Base-by-base conservation (phyloP, 2,888 invertebrate genomes). In the Neria commutata region DNA sequence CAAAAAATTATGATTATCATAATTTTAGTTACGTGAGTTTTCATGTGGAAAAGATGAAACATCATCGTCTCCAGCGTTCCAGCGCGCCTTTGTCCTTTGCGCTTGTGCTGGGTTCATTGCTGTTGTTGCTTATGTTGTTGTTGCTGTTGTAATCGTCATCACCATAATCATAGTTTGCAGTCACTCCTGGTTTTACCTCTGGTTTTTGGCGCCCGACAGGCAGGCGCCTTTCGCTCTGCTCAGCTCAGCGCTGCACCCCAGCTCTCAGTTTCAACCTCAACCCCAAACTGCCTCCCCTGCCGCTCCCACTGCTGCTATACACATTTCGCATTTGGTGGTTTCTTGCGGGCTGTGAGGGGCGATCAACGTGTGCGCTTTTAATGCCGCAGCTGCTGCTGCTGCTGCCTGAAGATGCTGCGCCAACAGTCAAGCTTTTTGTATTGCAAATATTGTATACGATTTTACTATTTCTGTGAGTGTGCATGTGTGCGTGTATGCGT, bases 181-280 rank as follows among this genome's bases (percentile, higher is more conserved):
- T 72, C 71, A 75, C 76, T 77, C 77, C 77, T 78, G 77, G 75
- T 76, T 78, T 77, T 77, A 77, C 77, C 77, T 77, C 77, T 76
- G 78, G 56, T 72, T 76, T 74, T 77, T 76, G 77, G 77, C 77
- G 77, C 74, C 78, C 74, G 77, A 54, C 77, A 69, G 76, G 62
- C 74, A 67, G 77, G 76, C 77, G 78, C 75, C 77, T 66, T 33
- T 42, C 25, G 29, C 16, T 24, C 50, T 46, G 33, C 19, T 33
- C 23, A 16, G 29, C 26, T 33, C 26, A 46, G 11, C 40, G 47
- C 33, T 17, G 37, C 33, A 45, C 56, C 56, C 42, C 54, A 56
- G 48, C 56, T 54, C 56, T 58, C 26, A 34, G 21, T n/a, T n/a
- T n/a, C n/a, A n/a, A 5, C 42, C 42, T 21, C 42, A 6, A 5